Percentiles rank a stretch among this genome's conserved stretches.
phyloP scores from a whole-genome alignment of 37 sponge, comb jelly and placozoan species.

The Cliona cf. orientalis region DNA sequence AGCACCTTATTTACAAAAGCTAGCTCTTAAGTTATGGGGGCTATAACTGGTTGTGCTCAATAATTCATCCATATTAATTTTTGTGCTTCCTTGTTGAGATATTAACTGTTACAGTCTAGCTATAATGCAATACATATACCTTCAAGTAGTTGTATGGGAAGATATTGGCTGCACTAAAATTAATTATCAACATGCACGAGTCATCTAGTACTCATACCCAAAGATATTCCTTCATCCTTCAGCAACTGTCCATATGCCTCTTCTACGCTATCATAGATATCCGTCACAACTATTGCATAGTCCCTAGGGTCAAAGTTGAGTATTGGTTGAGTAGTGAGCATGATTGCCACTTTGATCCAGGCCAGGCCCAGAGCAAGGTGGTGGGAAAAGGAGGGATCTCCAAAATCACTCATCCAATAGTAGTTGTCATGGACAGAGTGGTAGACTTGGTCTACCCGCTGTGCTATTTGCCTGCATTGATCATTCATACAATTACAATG shows the following conservation, averaged over 20 bases:
- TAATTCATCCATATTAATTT: background rate
- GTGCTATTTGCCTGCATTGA: background rate
- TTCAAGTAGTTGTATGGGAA: too few species aligned
- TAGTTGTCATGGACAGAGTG: constrained; percentile 84
- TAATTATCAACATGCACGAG: too few species aligned
- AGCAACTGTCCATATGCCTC: constrained; percentile 29
- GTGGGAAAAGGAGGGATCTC: constrained; percentile 58
- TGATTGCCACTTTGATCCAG: constrained; percentile 53
- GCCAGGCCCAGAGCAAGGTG: constrained; percentile 56
- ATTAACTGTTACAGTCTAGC: constrained; percentile 59
- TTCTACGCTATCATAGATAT: constrained; percentile 14
- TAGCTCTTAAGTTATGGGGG: too few species aligned
- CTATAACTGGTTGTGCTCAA: too few species aligned
- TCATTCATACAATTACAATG: too few species aligned
- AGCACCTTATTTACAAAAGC: too few species aligned
- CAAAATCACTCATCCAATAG: constrained; percentile 58
- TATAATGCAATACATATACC: too few species aligned
- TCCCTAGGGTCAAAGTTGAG: constrained; percentile 50
- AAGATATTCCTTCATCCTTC: constrained; percentile 17
- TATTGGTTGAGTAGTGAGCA: constrained; percentile 57
- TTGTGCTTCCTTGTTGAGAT: constrained; percentile 43
- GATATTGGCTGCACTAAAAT: too few species aligned
- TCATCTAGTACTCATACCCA: constrained; percentile 9
- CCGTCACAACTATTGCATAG: constrained; percentile 28
- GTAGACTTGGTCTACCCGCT: constrained; percentile 67